A percentile compares a stretch with the other conserved stretches of the same genome.
Conservation (phyloP, 2,888 invertebrate genomes). For the Nomada lathburiana region DNA sequence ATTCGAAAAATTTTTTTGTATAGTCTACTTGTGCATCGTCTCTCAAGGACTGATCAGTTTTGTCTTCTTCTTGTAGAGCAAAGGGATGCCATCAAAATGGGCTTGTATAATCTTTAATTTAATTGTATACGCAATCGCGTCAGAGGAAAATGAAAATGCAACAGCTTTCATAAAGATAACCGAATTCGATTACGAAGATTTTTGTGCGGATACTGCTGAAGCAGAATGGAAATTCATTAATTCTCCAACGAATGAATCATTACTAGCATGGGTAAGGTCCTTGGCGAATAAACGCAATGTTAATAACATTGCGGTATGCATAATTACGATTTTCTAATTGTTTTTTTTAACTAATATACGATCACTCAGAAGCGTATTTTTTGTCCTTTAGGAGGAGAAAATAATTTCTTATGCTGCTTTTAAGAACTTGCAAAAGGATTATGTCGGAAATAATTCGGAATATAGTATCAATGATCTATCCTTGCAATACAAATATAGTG, state of each 20-base stretch:
- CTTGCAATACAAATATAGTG: conserved; percentile 70
- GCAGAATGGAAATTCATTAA: conserved; percentile 77
- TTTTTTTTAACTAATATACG: not conserved
- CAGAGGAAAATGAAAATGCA: conserved; percentile 43
- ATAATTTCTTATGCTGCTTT: conserved; percentile 65
- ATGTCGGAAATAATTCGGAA: conserved; percentile 48
- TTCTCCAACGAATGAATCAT: conserved; percentile 68
- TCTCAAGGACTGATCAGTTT: not conserved
- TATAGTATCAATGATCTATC: conserved; percentile 35
- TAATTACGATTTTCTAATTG: not conserved
- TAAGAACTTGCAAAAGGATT: conserved; percentile 67
- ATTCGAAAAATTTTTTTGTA: not conserved
- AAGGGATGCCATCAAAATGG: conserved; percentile 69
- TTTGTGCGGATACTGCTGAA: conserved; percentile 71
- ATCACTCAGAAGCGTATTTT: too few species aligned
- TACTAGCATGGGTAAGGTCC: conserved; percentile 75
- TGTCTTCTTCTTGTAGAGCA: conserved; percentile 19
- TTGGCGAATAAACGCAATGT: not conserved
- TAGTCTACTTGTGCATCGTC: too few species aligned
- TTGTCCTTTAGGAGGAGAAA: conserved; percentile 69
- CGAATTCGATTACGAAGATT: conserved; percentile 78
- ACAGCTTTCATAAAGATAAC: conserved; percentile 69
- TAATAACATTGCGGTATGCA: not conserved
- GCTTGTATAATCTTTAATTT: conserved; percentile 58
- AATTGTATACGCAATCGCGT: conserved; percentile 48